A percentile compares a stretch with the other conserved stretches of the same genome.
Evolutionary conservation across 2,113 vertebrate genomes (phyloP).

Genomic region (Gopherus flavomarginatus): DNA sequence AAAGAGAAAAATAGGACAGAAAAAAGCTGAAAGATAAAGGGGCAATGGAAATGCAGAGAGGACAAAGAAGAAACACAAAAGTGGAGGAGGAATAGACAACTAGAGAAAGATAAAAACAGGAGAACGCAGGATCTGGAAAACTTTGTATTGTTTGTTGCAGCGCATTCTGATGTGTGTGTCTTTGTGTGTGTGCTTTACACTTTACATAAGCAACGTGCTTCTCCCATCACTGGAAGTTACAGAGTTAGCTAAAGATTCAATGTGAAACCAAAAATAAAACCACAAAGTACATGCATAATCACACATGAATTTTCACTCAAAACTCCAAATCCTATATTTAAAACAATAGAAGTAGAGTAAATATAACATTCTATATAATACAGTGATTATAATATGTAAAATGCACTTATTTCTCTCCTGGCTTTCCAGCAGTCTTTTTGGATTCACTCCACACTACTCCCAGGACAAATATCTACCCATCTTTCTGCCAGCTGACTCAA

Average conservation of each 20-base stretch:
- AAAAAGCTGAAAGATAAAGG: neutral
- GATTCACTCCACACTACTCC: rapidly evolving
- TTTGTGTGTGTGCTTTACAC: neutral
- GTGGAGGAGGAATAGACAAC: neutral
- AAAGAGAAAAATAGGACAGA: neutral
- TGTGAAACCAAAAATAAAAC: constrained; percentile 24
- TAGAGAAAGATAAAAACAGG: neutral
- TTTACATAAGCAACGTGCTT: neutral
- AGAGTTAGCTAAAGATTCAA: constrained; percentile 8
- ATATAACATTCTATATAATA: neutral
- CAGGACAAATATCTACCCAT: neutral
- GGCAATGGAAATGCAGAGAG: neutral
- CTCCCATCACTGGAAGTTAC: neutral
- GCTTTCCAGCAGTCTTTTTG: constrained; percentile 3
- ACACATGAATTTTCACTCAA: constrained; percentile 23
- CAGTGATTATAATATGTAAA: neutral
- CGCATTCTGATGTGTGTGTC: neutral
- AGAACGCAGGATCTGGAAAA: neutral
- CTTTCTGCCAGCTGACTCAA: neutral
- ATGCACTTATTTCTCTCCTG: neutral
- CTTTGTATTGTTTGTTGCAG: neutral
- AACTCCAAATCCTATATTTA: neutral
- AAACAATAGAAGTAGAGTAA: neutral
- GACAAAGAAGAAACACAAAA: neutral
- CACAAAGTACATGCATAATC: neutral